Evolutionary conservation across 2,113 vertebrate genomes (phyloP), one percentile per base, ranked within the genome.

Genomic region (Peromyscus polionotus): DNA sequence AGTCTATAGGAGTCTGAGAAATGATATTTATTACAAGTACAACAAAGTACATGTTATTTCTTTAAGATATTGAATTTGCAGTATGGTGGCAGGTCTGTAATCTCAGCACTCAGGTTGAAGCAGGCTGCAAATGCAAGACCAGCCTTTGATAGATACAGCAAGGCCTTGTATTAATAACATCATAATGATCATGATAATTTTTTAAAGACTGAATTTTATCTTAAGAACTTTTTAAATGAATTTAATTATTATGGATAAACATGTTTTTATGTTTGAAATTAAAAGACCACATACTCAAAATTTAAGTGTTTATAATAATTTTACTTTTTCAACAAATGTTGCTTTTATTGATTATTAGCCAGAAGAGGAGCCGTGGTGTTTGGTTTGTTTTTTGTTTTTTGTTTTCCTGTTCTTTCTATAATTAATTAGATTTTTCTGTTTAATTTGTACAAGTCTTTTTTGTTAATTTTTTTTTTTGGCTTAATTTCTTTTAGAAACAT

Each of bases 401-500:
- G 95, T 98, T 98, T 65, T 85, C 45, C 0, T 93, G 68, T 95
- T 92, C 33, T 97, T 5, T 96, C 22, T 98, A 81, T 96, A 97
- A 92, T 95, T 98, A 97, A 98, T 98, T 98, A 97, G 95, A 96
- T 98, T 98, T 98, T 97, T 95, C 65, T 98, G 4, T 98, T 98
- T 97, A 95, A 94, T 98, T 99, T 98, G 95, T 98, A 68, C 67
- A 85, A 97, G 88, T 85, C 17, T 91, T 98, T 98, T 98, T 98
- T 97, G 96, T 98, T 99, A 98, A 98, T 98, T 98, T 95, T 95
- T 98, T 98, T 98, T 98, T 99, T 99, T 99, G 98, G 98, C 98
- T 99, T 99, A 98, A 99, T 99, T 99, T 99, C 99, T 99, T 99
- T 98, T 99, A 99, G 99, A 99, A 99, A 99, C 99, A 99, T 99